phyloP scores from a whole-genome alignment of 2,113 vertebrate genomes.

The Argyrosomus japonicus region DNA sequence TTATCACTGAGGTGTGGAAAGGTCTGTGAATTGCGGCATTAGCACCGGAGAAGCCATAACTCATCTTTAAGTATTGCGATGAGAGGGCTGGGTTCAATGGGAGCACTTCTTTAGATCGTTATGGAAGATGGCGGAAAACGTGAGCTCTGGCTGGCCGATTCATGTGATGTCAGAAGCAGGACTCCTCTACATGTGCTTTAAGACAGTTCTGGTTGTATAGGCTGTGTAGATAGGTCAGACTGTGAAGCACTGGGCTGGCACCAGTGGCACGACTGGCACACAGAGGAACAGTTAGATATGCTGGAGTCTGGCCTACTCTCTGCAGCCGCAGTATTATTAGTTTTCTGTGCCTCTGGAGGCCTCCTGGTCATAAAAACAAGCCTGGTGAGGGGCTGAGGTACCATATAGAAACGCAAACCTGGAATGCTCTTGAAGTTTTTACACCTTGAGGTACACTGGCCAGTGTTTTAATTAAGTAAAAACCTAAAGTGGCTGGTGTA shows the following conservation, averaged over 20 bases:
- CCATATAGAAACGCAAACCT: constrained; percentile 37
- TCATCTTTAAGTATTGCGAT: constrained; percentile 36
- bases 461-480: constrained; percentile 68
- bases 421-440: constrained; percentile 65
- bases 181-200: constrained; percentile 24
- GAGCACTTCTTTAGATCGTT: constrained; percentile 37
- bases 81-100: constrained; percentile 35
- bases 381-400: constrained; percentile 29
- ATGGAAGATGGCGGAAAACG: constrained; percentile 50
- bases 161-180: constrained; percentile 21
- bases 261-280: constrained; percentile 37
- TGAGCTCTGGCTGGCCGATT: constrained; percentile 34
- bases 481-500: constrained; percentile 48
- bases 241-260: constrained; percentile 48
- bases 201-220: constrained; percentile 5
- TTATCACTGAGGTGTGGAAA: constrained; percentile 58
- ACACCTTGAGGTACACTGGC: constrained; percentile 52
- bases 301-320: constrained; percentile 51
- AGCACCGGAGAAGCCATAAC: constrained; percentile 45
- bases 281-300: constrained; percentile 44
- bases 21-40: constrained; percentile 41
- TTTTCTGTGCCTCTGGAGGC: constrained; percentile 54
- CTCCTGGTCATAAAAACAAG: constrained; percentile 57
- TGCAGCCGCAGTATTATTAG: constrained; percentile 61
- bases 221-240: constrained; percentile 36